Conservation (phyloP, 2,888 invertebrate genomes). For the Oscheius sp. region DNA sequence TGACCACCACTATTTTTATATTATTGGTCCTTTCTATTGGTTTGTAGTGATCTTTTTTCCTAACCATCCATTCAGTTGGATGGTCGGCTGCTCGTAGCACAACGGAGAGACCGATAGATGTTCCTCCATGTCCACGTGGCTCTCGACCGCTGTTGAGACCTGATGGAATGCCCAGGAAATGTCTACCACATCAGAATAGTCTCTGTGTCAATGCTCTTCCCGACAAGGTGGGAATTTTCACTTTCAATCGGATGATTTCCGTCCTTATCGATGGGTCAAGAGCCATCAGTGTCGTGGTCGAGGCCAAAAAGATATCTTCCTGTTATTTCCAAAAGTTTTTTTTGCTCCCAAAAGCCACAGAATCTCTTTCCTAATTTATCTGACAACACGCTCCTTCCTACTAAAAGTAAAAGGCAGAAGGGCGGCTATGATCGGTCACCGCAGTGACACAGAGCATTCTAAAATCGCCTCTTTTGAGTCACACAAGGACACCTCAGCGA, state of each 20-base stretch:
- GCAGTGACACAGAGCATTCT: background rate
- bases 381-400: background rate
- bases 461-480: background rate
- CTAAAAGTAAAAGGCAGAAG: background rate
- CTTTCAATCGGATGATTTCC: too few species aligned
- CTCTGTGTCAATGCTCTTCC: conserved; percentile 71
- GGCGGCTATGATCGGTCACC: background rate
- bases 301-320: conserved; percentile 5
- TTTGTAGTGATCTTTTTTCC: background rate
- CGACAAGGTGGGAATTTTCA: conserved; percentile 58
- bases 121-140: conserved; percentile 58
- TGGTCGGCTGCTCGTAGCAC: conserved; percentile 13
- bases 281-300: too few species aligned
- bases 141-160: conserved; percentile 62
- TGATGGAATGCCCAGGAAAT: conserved; percentile 70
- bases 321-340: too few species aligned
- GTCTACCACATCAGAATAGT: conserved; percentile 71
- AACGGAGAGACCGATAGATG: conserved; percentile 33
- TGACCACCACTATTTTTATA: conserved; percentile 28
- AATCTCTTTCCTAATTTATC: too few species aligned
- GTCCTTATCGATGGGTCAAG: too few species aligned
- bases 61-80: background rate
- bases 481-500: background rate
- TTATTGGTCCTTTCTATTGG: conserved; percentile 11
- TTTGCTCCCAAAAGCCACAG: too few species aligned